Percentiles rank a stretch among this genome's conserved stretches.
Conservation (phyloP, 2,888 invertebrate genomes). For the Osedax frankpressi region DNA sequence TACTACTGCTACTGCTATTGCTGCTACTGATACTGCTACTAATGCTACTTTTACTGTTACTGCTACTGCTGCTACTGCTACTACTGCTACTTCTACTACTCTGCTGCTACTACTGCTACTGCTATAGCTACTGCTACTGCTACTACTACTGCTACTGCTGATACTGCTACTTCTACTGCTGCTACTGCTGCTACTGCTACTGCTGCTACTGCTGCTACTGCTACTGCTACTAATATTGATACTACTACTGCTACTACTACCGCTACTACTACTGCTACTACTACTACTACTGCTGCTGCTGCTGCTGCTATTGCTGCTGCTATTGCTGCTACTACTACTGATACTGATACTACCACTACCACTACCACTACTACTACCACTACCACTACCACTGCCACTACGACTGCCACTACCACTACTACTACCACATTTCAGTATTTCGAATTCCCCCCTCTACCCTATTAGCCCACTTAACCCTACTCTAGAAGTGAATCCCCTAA, state of each 20-base stretch:
- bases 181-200: slow-evolving; percentile 6
- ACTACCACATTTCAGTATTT: not conserved
- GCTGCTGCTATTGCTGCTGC: not conserved
- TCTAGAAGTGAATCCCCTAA: too few species aligned
- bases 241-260: slow-evolving; percentile 12
- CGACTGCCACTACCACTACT: not conserved
- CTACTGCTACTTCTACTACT: not conserved
- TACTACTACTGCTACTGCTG: not conserved
- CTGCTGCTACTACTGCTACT: slow-evolving; percentile 9
- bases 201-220: slow-evolving; percentile 18
- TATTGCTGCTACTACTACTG: slow-evolving; percentile 6
- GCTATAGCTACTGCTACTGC: slow-evolving; percentile 16
- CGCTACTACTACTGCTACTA: slow-evolving; percentile 17
- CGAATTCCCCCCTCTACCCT: too few species aligned
- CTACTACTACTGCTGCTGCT: slow-evolving; percentile 5
- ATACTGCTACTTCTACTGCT: not conserved
- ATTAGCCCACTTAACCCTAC: too few species aligned
- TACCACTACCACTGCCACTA: slow-evolving; percentile 14
- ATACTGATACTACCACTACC: slow-evolving; percentile 16
- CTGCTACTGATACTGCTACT: slow-evolving; percentile 12
- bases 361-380: slow-evolving; percentile 20
- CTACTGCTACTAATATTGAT: slow-evolving; percentile 20
- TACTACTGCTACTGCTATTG: slow-evolving; percentile 5
- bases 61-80: slow-evolving; percentile 19
- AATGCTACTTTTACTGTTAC: slow-evolving; percentile 19